Evolutionary conservation across 2,888 invertebrate species (phyloP).

Genomic region (Gryllus longicercus): DNA sequence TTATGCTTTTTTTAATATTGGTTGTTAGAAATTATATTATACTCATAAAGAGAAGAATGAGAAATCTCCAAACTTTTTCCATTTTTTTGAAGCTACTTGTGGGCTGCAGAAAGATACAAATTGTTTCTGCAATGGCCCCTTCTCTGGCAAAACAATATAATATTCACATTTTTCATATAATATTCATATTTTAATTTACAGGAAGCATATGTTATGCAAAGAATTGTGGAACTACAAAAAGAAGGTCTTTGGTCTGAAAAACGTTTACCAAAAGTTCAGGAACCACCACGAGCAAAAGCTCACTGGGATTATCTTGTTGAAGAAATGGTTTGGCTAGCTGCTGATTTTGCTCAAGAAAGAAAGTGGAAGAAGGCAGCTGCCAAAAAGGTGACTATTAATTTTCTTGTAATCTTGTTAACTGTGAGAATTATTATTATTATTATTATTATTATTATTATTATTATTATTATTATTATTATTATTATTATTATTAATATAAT

Average conservation of each 20-base stretch:
- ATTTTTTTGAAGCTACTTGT: no score
- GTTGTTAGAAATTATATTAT: no score
- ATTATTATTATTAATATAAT: no score
- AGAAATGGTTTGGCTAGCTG: conserved; percentile 98
- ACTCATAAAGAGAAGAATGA: no score
- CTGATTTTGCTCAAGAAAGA: conserved; percentile 95
- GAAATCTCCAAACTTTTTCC: no score
- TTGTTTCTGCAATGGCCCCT: neutral
- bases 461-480: neutral
- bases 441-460: neutral
- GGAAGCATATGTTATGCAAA: conserved; percentile 91
- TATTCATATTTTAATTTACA: conserved; percentile 42
- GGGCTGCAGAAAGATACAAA: neutral
- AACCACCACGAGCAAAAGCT: conserved; percentile 83
- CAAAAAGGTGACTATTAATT: conserved; percentile 60
- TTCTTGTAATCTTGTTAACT: neutral
- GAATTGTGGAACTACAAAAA: conserved; percentile 86
- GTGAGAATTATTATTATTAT: neutral
- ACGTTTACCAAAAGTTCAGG: conserved; percentile 85
- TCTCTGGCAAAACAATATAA: neutral
- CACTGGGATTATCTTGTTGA: conserved; percentile 99
- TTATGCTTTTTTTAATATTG: no score
- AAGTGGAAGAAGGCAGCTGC: conserved; percentile 97
- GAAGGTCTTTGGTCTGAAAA: conserved; percentile 94
- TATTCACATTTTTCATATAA: neutral